Evolutionary conservation across 37 sponge, comb jelly and placozoan species (phyloP).

Genomic region (Halisarca cf. caerulea): DNA sequence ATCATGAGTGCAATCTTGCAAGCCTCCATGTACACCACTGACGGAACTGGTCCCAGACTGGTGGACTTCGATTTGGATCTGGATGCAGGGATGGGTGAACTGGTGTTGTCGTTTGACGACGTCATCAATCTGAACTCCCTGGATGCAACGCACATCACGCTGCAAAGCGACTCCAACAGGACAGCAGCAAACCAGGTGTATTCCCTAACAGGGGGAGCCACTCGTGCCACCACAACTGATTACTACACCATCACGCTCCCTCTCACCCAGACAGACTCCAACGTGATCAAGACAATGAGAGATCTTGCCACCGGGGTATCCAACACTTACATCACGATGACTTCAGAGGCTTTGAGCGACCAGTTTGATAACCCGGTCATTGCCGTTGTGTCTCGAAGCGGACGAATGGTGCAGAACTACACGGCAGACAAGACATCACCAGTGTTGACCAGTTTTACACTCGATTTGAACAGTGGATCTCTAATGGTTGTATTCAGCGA

Average conservation of each 20-base stretch:
- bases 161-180: constrained; percentile 48
- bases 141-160: constrained; percentile 53
- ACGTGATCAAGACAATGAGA: constrained; percentile 52
- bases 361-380: constrained; percentile 55
- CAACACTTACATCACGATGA: constrained; percentile 55
- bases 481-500: constrained; percentile 76
- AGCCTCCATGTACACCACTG: constrained; percentile 36
- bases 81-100: constrained; percentile 22
- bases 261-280: constrained; percentile 52
- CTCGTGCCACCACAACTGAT: constrained; percentile 25
- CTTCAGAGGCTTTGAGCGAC: constrained; percentile 57
- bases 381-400: constrained; percentile 51
- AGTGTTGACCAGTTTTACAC: constrained; percentile 34
- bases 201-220: constrained; percentile 45
- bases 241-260: constrained; percentile 42
- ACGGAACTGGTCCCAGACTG: constrained; percentile 56
- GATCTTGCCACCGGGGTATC: constrained; percentile 30
- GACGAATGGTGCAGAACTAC: constrained; percentile 43
- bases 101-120: constrained; percentile 79
- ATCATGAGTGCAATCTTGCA: constrained; percentile 28
- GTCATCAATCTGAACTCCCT: constrained; percentile 62
- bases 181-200: constrained; percentile 39
- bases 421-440: constrained; percentile 70
- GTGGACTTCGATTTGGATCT: constrained; percentile 55
- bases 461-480: constrained; percentile 70